phyloP scores from a whole-genome alignment of 2,113 vertebrate species.

The Gila orcuttii region DNA sequence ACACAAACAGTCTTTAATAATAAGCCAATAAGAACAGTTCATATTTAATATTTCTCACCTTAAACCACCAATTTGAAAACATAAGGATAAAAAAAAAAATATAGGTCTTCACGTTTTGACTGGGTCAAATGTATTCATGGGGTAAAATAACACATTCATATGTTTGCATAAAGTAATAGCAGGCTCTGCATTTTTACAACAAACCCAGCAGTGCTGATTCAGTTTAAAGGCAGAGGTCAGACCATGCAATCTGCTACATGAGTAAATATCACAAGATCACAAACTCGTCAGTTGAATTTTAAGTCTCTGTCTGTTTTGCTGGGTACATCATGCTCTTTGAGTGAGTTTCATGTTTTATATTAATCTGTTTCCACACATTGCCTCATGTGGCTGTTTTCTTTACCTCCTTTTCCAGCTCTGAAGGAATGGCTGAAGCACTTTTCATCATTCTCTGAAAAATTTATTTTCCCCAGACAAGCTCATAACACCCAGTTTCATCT shows the following conservation, averaged over 20 bases:
- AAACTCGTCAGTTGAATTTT: not conserved
- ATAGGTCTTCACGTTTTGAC: not conserved
- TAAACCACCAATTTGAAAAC: not conserved
- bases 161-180: not conserved
- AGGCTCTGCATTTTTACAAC: not conserved
- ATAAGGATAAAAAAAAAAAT: not conserved
- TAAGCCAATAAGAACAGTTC: too few relatives aligned
- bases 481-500: slow-evolving; percentile 51
- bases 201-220: not conserved
- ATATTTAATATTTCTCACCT: not conserved
- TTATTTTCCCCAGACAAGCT: slow-evolving; percentile 69
- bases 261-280: not conserved
- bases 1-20: too few relatives aligned
- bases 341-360: slow-evolving; percentile 67
- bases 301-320: not conserved
- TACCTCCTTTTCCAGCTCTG: slow-evolving; percentile 21
- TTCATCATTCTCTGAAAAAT: slow-evolving; percentile 55
- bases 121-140: not conserved
- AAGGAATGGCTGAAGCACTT: slow-evolving; percentile 4
- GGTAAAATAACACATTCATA: not conserved
- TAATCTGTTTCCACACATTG: slow-evolving; percentile 57
- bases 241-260: not conserved
- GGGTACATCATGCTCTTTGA: slow-evolving; percentile 51
- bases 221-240: not conserved
- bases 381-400: slow-evolving; percentile 9